Conservation (phyloP, 2,113 vertebrate genomes). For the Paralichthys olivaceus region DNA sequence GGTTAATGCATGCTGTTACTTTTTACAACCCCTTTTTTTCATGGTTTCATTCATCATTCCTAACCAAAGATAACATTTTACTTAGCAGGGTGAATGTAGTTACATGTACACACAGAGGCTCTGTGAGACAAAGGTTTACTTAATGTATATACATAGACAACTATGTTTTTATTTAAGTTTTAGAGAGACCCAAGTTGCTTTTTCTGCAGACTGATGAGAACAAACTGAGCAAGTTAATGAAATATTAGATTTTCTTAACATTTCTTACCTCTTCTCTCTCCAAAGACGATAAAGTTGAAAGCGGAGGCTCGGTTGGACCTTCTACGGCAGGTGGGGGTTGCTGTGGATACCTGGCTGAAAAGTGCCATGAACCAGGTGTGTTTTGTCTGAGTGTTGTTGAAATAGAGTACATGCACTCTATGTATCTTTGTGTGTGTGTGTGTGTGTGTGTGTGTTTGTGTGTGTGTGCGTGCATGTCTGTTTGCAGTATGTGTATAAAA, state of each 20-base stretch:
- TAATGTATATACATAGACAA: too few relatives aligned
- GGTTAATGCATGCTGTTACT: too few relatives aligned
- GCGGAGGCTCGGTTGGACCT: slow-evolving; percentile 95
- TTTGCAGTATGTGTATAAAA: slow-evolving; percentile 38
- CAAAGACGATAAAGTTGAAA: slow-evolving; percentile 94
- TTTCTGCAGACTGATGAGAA: not conserved
- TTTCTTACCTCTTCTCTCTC: slow-evolving; percentile 4
- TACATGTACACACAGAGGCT: too few relatives aligned
- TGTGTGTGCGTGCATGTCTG: not conserved
- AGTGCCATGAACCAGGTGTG: slow-evolving; percentile 95
- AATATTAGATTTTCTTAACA: not conserved
- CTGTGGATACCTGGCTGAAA: slow-evolving; percentile 96
- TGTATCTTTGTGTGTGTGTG: not conserved
- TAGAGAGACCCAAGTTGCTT: not conserved
- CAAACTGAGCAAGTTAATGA: not conserved
- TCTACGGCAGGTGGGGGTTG: slow-evolving; percentile 95
- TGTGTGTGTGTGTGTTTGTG: not conserved
- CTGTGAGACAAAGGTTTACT: too few relatives aligned
- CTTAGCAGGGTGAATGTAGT: too few relatives aligned
- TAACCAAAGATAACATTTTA: too few relatives aligned
- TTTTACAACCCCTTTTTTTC: too few relatives aligned
- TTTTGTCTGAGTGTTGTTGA: slow-evolving; percentile 9
- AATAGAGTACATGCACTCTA: not conserved
- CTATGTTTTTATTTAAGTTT: too few relatives aligned
- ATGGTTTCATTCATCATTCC: too few relatives aligned